Percentiles rank a stretch among this genome's conserved stretches.
phyloP scores from a whole-genome alignment of 2,113 vertebrate species.

The Leucoraja erinaceus region DNA sequence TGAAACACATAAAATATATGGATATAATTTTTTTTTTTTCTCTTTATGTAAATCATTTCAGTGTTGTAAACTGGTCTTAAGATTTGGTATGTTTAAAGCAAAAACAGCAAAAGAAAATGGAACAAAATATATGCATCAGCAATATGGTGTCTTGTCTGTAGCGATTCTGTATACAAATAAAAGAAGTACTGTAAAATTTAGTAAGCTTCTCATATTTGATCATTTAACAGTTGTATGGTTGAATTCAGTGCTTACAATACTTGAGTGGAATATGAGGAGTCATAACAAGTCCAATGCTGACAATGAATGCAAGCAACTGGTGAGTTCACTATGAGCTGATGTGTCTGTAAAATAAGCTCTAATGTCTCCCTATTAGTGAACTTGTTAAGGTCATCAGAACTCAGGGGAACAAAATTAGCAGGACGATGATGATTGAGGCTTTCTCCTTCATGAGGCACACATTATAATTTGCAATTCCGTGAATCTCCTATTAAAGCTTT shows the following conservation, averaged over 20 bases:
- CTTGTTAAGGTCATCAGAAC: not conserved
- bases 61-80: conserved; percentile 37
- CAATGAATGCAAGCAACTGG: not conserved
- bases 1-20: conserved; percentile 2
- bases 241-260: conserved; percentile 5
- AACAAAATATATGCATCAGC: conserved; percentile 37
- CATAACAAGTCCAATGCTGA: not conserved
- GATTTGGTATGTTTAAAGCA: conserved; percentile 37
- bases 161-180: conserved; percentile 38
- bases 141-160: conserved; percentile 38
- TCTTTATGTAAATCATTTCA: conserved; percentile 34
- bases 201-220: conserved; percentile 30
- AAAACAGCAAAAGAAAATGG: conserved; percentile 37
- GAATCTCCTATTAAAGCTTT: not conserved
- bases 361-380: not conserved
- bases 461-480: not conserved
- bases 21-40: conserved; percentile 10
- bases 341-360: not conserved
- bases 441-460: not conserved
- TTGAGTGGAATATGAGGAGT: not conserved
- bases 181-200: conserved; percentile 36
- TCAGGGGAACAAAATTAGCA: conserved; percentile 12
- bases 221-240: conserved; percentile 11
- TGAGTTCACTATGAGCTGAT: conserved; percentile 8
- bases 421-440: not conserved